phyloP scores from a whole-genome alignment of 2,888 invertebrate genomes.

The Thera britannica region DNA sequence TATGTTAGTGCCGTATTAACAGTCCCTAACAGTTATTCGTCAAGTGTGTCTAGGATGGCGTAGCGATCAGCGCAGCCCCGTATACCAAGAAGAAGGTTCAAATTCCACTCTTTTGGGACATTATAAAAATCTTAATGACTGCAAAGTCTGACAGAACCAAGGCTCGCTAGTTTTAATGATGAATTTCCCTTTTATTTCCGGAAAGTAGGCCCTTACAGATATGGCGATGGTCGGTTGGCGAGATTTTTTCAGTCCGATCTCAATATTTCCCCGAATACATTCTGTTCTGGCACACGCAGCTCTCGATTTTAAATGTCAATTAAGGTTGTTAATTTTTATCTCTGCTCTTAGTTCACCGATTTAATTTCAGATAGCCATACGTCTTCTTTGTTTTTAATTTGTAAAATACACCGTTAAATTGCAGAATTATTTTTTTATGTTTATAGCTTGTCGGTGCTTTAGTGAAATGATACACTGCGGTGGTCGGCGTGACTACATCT shows the following conservation, averaged over 20 bases:
- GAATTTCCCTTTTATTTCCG: slow-evolving; percentile 34
- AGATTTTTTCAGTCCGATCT: slow-evolving; percentile 41
- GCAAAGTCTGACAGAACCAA: background rate
- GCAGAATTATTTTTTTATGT: slow-evolving; percentile 46
- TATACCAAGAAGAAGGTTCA: too few relatives aligned
- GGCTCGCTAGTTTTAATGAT: slow-evolving; percentile 1
- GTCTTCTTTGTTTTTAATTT: slow-evolving; percentile 52
- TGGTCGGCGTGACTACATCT: background rate
- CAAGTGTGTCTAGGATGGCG: too few relatives aligned
- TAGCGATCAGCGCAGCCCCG: too few relatives aligned
- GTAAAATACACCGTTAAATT: slow-evolving; percentile 45
- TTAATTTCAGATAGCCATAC: slow-evolving; percentile 57
- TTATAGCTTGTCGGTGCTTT: slow-evolving; percentile 38
- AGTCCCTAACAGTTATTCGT: too few relatives aligned
- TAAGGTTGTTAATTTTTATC: slow-evolving; percentile 59
- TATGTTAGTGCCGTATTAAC: too few relatives aligned
- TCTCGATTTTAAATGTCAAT: slow-evolving; percentile 64
- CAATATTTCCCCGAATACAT: slow-evolving; percentile 48
- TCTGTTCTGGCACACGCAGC: slow-evolving; percentile 27
- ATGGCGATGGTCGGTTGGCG: slow-evolving; percentile 26
- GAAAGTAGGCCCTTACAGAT: slow-evolving; percentile 32
- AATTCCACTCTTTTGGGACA: too few relatives aligned
- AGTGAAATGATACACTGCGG: slow-evolving; percentile 20
- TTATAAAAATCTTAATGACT: too few relatives aligned
- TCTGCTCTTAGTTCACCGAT: slow-evolving; percentile 50